Base-by-base conservation (phyloP, 2,797 vertebrate genomes). In the Peromyscus nudipes region DNA sequence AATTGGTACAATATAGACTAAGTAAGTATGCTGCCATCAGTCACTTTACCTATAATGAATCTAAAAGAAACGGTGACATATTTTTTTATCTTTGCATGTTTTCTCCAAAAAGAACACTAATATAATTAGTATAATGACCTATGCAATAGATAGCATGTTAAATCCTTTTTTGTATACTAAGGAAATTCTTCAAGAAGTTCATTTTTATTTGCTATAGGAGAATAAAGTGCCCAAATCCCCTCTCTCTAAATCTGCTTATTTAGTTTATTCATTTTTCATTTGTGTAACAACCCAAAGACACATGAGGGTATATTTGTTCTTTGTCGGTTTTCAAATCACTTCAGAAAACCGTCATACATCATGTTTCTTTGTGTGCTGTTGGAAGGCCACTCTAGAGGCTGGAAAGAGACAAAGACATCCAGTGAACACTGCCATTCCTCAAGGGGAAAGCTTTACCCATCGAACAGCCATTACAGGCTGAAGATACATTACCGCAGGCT, bases 391-490 rank as follows among this genome's bases (percentile, higher is more conserved):
- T 14, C 86, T 62, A 17, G 13, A 75, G 92, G 12, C 71, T 79
- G 81, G 57, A 19, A 89, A 92, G 55, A 96, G 80, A 34, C 71
- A 96, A 97, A 14, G 4, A 6, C 0, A 27, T 82, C 3, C 94
- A 73, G 79, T 79, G 96, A 94, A 69, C 52, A 49, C 40, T 46
- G 29, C 13, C 60, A 16, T 89, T n/a, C 67, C 97, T 85, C 91
- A 69, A 77, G 91, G 97, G 96, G 12, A 95, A 96, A 34, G 57
- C 91, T 79, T 96, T 97, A 3, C 23, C 46, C 43, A n/a, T 37
- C 94, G 86, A 88, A 82, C 40, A 92, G 60, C 60, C 97, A 23
- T 97, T 98, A 97, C 96, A 57, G 95, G 92, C 87, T 83, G 52
- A 96, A 96, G 86, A 95, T 93, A 76, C 81, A 82, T 60, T 96